Base-by-base conservation (phyloP, 1,140 invertebrate genomes). In the Ips typographus region DNA sequence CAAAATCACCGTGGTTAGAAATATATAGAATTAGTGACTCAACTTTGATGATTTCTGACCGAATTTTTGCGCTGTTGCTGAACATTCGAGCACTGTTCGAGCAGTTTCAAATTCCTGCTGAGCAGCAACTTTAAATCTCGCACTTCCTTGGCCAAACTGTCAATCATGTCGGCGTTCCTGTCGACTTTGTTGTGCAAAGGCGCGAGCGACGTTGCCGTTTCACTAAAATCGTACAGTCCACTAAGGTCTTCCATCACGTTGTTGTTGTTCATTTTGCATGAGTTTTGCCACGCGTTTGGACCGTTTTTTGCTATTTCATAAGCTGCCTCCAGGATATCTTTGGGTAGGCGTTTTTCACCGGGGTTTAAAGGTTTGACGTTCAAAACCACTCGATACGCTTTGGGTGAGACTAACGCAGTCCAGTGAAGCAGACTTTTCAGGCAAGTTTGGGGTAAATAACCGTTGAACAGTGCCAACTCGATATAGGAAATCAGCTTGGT, bases 341-440 rank as follows among this genome's bases (percentile, higher is more conserved):
- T 83, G 0, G 91, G 91, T 37, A 94, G 75, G 39, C 91, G 85
- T 75, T 90, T 92, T 75, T 93, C 91, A 59, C 90, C 85, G 0
- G 91, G 91, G 81, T 92, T 93, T 8, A 93, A 80, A 0, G 91
- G 91, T 76, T 91, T 90, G 0, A 93, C 91, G 65, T 90, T 91
- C 2, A 92, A 73, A 2, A 92, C 90, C 1, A 90, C 91, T 64
- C 90, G 82, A 70, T 92, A 90, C 0, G 90, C 89, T 68, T 90
- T 88, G 0, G 91, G 91, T 0, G 91, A 87, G 0, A 93, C 86
- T 40, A 92, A 74, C 1, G 91, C 89, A 1, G 89, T 89, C 77
- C 88, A 89, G 74, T 91, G 88, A 2, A 94, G 74, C 5, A 91
- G 79, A 78, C 89, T 89, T 22, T 22, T 22, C 52, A 89, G 80